Base-by-base conservation (phyloP, 2,888 invertebrate genomes). In the Conomelus anceps region DNA sequence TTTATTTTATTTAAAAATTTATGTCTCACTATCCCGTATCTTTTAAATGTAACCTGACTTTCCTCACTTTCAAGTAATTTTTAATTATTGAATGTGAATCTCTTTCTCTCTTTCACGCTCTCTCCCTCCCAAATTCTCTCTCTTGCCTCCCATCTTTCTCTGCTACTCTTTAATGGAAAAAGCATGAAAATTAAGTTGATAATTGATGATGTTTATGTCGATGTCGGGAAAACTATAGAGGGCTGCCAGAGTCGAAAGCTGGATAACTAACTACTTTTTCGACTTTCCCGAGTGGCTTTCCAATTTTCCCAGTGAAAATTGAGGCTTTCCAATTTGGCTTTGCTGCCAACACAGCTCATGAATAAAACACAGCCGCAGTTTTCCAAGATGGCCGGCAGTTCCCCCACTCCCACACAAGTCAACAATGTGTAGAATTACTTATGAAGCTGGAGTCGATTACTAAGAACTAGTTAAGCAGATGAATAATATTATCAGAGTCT, bases 111-210 rank as follows among this genome's bases (percentile, higher is more conserved):
- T n/a, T n/a, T n/a, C n/a, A n/a, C n/a, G n/a, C 26, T 26, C 11
- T 26, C 26, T 26, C 26, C 4, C 4, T 26, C 26, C 4, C 26
- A 26, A 26, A 11, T 26, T 7, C 88, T 88, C 88, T 88, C 26
- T 88, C 89, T 89, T 88, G 85, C 41, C 26, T 86, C 23, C 26
- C 22, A 23, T 88, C 89, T 89, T 87, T 89, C 89, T 63, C 89
- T 7, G 4, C 1, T 17, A 13, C 20, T 0, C 89, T 29, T 13
- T 23, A 20, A 34, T 41, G 41, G 41, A 17, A 41, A 41, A 41
- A 41, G 41, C 41, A 41, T 41, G 41, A 17, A 17, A 41, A 41
- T 41, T 9, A 41, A 41, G 41, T 17, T 17, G 41, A 17, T 41
- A 41, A 41, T 17, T 17, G 41, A 41, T 41, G 41, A 17, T 41